phyloP scores from a whole-genome alignment of 2,113 vertebrate genomes.

The Thomomys bottae region DNA sequence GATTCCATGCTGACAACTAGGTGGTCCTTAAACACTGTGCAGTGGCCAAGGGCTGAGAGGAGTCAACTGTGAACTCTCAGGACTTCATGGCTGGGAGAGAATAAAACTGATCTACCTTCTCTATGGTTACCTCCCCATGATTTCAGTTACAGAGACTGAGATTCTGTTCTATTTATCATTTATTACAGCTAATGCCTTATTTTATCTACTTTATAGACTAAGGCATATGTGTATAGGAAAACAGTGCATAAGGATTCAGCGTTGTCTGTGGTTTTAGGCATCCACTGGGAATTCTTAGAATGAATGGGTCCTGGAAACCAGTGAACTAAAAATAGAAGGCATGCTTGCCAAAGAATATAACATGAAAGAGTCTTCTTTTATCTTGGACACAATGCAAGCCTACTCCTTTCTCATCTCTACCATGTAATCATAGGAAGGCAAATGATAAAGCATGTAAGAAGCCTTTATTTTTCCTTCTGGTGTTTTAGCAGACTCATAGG shows the following conservation, averaged over 20 bases:
- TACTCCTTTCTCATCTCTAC: not conserved
- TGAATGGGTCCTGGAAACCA: too few species aligned
- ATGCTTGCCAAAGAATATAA: accelerated
- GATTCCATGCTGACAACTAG: too few species aligned
- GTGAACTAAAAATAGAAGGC: not conserved
- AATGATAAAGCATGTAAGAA: too few species aligned
- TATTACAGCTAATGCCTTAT: not conserved
- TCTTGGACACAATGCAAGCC: not conserved
- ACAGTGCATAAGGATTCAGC: not conserved
- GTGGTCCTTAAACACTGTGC: too few species aligned
- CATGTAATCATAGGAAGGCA: not conserved
- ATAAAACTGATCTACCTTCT: too few species aligned
- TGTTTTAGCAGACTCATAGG: not conserved
- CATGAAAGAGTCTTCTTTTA: not conserved
- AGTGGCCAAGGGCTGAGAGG: too few species aligned
- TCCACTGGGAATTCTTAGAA: not conserved
- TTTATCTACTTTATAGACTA: not conserved
- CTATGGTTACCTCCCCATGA: too few species aligned
- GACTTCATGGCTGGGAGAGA: accelerated
- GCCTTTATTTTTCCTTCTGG: too few species aligned
- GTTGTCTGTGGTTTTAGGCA: too few species aligned
- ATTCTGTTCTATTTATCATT: not conserved
- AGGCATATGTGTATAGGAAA: not conserved
- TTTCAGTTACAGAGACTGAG: too few species aligned
- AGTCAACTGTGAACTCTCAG: too few species aligned